These are phyloP conservation scores for Salvelinus alpinus DNA, from an alignment of 2,113 vertebrate genomes.

Conservation along the genomic window DNA sequence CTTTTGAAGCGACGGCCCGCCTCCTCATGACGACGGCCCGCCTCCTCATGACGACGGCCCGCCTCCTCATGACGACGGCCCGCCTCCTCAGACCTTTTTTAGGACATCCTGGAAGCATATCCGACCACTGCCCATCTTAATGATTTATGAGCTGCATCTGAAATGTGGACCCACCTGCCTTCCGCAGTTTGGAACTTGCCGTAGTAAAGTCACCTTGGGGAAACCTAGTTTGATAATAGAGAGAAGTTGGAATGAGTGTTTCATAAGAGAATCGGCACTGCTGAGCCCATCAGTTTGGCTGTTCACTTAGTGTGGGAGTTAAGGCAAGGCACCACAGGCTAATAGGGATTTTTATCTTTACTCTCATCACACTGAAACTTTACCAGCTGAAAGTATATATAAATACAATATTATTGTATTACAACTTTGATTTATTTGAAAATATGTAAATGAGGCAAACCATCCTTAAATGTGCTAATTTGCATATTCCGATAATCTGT, in stretches of 20 bases:
- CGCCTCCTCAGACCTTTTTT: slow-evolving; percentile 51
- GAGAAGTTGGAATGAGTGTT: slow-evolving; percentile 22
- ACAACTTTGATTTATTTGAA: too few relatives aligned
- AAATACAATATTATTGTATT: too few relatives aligned
- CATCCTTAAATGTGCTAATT: too few relatives aligned
- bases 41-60: slow-evolving; percentile 18
- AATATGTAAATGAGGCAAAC: too few relatives aligned
- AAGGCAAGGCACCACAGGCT: too few relatives aligned
- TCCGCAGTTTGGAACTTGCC: slow-evolving; percentile 25
- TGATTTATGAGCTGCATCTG: slow-evolving; percentile 59
- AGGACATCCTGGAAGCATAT: slow-evolving; percentile 54
- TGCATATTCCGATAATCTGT: too few relatives aligned
- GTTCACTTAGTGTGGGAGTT: slow-evolving; percentile 21
- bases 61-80: not conserved
- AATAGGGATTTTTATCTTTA: too few relatives aligned
- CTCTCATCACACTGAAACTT: too few relatives aligned
- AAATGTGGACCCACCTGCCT: slow-evolving; percentile 43
- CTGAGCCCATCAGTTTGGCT: slow-evolving; percentile 9
- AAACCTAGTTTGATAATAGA: slow-evolving; percentile 13
- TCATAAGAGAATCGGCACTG: slow-evolving; percentile 11
- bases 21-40: slow-evolving; percentile 21
- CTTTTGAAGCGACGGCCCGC: slow-evolving; percentile 48
- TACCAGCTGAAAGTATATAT: too few relatives aligned
- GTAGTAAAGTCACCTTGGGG: slow-evolving; percentile 14
- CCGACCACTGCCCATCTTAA: slow-evolving; percentile 32